phyloP scores from a whole-genome alignment of 2,797 vertebrate genomes.

The Macrochelys suwanniensis region DNA sequence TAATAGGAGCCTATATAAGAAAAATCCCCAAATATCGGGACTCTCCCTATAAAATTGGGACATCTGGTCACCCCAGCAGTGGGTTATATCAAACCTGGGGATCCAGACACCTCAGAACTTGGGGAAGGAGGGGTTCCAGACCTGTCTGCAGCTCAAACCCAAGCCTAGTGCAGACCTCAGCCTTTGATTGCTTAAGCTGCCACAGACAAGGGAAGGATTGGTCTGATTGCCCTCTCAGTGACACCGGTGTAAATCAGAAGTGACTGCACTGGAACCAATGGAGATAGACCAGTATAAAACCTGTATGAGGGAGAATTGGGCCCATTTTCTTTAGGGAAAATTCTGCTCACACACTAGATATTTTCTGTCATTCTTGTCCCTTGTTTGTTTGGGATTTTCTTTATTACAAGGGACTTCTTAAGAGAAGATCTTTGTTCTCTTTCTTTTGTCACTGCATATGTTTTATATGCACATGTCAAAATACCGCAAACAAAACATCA shows the following conservation, averaged over 20 bases:
- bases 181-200: not conserved
- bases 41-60: too few relatives aligned
- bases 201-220: not conserved
- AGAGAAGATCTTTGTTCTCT: not conserved
- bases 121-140: not conserved
- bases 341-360: accelerated
- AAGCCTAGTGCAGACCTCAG: not conserved
- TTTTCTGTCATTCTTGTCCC: not conserved
- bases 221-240: not conserved
- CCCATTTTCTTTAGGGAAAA: constrained; percentile 5
- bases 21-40: too few relatives aligned
- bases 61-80: not conserved
- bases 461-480: not conserved
- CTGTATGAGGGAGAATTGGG: not conserved
- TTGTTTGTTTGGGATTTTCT: not conserved
- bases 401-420: not conserved
- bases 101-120: not conserved
- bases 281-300: not conserved
- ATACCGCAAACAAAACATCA: not conserved
- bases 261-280: not conserved
- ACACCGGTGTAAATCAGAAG: not conserved
- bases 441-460: not conserved
- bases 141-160: not conserved
- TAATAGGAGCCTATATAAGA: too few relatives aligned
- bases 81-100: not conserved